These are phyloP conservation scores for Congeria kusceri DNA, from an alignment of 2,888 invertebrate genomes.

Conservation along the genomic window DNA sequence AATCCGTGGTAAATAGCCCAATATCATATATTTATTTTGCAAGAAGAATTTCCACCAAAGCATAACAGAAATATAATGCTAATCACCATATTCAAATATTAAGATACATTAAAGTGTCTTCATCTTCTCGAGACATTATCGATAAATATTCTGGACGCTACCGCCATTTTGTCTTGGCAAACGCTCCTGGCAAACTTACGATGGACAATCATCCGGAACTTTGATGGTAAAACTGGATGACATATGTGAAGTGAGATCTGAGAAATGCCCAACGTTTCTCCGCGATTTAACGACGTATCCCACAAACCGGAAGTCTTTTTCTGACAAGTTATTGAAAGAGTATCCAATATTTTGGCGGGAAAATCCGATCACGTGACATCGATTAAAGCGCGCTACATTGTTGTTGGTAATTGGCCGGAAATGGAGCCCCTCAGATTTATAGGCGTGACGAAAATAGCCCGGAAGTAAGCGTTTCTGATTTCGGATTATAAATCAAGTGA, in stretches of 20 bases:
- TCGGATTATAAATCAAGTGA: too few species aligned
- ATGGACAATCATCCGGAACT: slow-evolving; percentile 38
- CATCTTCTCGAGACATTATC: too few species aligned
- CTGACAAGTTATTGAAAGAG: slow-evolving; percentile 69
- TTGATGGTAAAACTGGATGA: slow-evolving; percentile 40
- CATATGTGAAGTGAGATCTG: slow-evolving; percentile 26
- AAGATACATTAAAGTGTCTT: too few species aligned
- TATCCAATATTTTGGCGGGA: slow-evolving; percentile 63
- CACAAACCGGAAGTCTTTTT: slow-evolving; percentile 55
- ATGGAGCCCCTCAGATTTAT: slow-evolving; percentile 66
- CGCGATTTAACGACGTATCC: slow-evolving; percentile 32
- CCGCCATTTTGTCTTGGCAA: slow-evolving; percentile 14
- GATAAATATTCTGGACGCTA: too few species aligned
- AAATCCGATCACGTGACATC: slow-evolving; percentile 57
- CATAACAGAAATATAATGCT: too few species aligned
- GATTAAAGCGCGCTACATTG: slow-evolving; percentile 65
- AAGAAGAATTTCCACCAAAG: too few species aligned
- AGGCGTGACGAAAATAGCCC: slow-evolving; percentile 43
- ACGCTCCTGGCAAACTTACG: slow-evolving; percentile 23
- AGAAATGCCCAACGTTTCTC: slow-evolving; percentile 5
- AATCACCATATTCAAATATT: too few species aligned
- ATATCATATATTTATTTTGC: too few species aligned
- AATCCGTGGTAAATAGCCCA: too few species aligned
- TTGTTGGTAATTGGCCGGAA: slow-evolving; percentile 69
- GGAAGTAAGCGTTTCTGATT: slow-evolving; percentile 27